These are phyloP conservation scores for Drosophila neoperkinsi DNA, from an alignment of 2,888 invertebrate genomes.

Conservation along the genomic window DNA sequence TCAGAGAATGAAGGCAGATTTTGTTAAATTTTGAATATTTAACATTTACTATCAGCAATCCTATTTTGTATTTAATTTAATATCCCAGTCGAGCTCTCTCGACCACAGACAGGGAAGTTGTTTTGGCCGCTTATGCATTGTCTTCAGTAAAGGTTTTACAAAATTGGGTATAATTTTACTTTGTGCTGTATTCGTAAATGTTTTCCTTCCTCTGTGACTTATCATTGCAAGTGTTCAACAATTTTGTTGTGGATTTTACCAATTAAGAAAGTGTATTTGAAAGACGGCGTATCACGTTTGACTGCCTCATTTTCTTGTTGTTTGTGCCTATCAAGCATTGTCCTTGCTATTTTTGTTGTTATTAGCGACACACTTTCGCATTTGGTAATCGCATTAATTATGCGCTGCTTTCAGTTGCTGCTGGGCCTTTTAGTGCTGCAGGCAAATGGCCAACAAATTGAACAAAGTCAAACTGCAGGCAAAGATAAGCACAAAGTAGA, in stretches of 20 bases:
- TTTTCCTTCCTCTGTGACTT: not conserved
- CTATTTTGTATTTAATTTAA: not conserved
- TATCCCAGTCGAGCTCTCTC: not conserved
- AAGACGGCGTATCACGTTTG: not conserved
- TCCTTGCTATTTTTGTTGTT: constrained; percentile 53
- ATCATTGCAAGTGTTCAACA: too few relatives aligned
- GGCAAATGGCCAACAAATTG: constrained; percentile 71
- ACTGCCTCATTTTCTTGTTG: constrained; percentile 8
- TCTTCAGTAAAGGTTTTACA: not conserved
- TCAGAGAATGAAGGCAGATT: not conserved
- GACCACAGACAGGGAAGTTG: not conserved
- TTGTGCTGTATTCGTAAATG: not conserved
- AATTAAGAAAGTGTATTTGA: constrained; percentile 23
- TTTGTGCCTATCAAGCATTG: constrained; percentile 35
- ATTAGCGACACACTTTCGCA: constrained; percentile 74
- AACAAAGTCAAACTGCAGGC: constrained; percentile 75
- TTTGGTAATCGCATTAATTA: constrained; percentile 79
- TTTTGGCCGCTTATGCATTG: not conserved
- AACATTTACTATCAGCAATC: not conserved
- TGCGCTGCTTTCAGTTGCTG: constrained; percentile 69
- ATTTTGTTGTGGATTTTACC: not conserved
- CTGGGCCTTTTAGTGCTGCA: constrained; percentile 69
- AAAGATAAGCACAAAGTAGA: constrained; percentile 21
- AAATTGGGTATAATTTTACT: not conserved
- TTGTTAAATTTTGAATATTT: not conserved